Base-by-base conservation (phyloP, 2,113 vertebrate species). In the Nothoprocta perdicaria region DNA sequence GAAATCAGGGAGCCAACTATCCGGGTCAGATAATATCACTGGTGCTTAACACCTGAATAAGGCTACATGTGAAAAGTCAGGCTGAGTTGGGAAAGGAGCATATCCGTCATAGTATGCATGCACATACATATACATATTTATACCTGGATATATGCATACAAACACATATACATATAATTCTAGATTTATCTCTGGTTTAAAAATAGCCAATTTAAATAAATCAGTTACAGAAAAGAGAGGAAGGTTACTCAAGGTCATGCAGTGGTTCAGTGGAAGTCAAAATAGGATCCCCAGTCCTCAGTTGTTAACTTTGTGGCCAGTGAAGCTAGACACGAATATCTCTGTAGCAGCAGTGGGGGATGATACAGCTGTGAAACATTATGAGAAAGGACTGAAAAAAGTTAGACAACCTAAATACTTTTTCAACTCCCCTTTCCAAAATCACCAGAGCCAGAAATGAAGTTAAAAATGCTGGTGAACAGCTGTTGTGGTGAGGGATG, bases 401-500 rank as follows among this genome's bases (percentile, higher is more conserved):
- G 4, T 60, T 29, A 45, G 4, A 67, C 22, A 58, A 68, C 24
- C 61, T 48, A 60, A 82, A 82, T 91, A 53, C 8, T 16, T 84
- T 55, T 88, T 63, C 33, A 63, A 11, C 14, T 60, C 52, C 16
- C 3, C 14, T 79, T 96, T 95, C 80, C 57, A 60, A 33, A 95
- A 78, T 23, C 14, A 31, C 48, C 14, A 77, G 55, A 91, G 40
- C 19, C 15, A 71, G 76, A 86, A 71, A 66, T 53, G 3, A 53
- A 89, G 22, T 71, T 91, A 67, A 84, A 90, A 85, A 74, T 74
- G 19, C 33, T 65, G 11, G 27, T 66, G 72, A 95, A 86, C 68
- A 93, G 31, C 80, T 90, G 62, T 77, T 94, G 57, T 78, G 16
- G 45, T 78, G 29, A 92, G 41, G 57, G 67, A 93, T 76, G 71